Percentiles rank a stretch among this genome's conserved stretches.
phyloP scores from a whole-genome alignment of 92 coral and sea anemone genomes.

The Umimayanthus chanpuru region DNA sequence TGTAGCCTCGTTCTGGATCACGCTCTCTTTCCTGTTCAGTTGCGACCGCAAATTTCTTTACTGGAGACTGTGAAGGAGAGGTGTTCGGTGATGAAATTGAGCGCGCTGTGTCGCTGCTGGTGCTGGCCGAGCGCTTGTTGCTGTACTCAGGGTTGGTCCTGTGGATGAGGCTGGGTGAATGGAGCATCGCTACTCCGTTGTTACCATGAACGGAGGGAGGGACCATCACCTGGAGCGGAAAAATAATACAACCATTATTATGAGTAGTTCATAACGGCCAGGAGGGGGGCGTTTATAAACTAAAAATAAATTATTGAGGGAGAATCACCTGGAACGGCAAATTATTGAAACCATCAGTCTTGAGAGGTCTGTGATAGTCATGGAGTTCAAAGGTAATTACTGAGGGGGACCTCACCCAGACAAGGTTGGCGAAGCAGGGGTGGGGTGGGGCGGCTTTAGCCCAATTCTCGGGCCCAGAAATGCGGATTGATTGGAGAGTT shows the following conservation, averaged over 20 bases:
- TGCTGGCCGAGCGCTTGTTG: conserved; percentile 71
- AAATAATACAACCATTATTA: neutral
- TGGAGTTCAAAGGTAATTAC: too few relatives aligned
- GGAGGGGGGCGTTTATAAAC: too few relatives aligned
- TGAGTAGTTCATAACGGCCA: neutral
- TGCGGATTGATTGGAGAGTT: too few relatives aligned
- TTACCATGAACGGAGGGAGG: conserved; percentile 94
- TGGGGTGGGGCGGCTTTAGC: too few relatives aligned
- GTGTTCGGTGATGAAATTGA: conserved; percentile 63
- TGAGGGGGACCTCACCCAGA: too few relatives aligned
- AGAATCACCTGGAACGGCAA: too few relatives aligned
- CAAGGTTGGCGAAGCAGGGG: too few relatives aligned
- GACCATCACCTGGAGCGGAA: conserved; percentile 68
- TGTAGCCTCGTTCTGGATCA: conserved; percentile 55
- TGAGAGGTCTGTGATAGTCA: too few relatives aligned
- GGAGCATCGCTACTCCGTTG: conserved; percentile 92
- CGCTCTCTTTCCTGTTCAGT: conserved; percentile 51
- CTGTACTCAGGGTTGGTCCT: conserved; percentile 61
- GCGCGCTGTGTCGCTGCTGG: conserved; percentile 71
- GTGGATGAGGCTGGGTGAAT: conserved; percentile 80
- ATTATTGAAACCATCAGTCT: too few relatives aligned
- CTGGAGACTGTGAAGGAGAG: conserved; percentile 85
- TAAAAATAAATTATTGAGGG: too few relatives aligned
- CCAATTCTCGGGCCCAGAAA: too few relatives aligned
- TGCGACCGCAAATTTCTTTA: conserved; percentile 84